Conservation (phyloP, 2,888 invertebrate species). For the Eulithis prunata region DNA sequence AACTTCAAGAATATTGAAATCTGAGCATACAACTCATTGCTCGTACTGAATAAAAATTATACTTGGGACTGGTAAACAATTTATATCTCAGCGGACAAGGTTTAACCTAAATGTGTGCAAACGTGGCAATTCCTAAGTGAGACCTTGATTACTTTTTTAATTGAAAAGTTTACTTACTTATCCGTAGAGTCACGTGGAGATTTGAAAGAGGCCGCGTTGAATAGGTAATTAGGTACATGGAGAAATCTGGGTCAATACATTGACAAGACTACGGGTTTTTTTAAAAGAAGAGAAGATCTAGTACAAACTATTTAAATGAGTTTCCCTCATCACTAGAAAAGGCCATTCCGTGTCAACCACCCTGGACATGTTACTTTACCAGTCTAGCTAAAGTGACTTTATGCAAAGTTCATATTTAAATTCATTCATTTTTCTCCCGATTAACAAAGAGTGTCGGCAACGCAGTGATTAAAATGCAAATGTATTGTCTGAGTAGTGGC, state of each 20-base stretch:
- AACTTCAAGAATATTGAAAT: too few relatives aligned
- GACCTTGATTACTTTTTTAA: too few relatives aligned
- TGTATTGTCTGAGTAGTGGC: slow-evolving; percentile 30
- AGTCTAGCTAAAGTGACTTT: slow-evolving; percentile 32
- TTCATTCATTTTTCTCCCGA: slow-evolving; percentile 50
- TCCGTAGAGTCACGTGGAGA: too few relatives aligned
- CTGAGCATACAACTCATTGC: too few relatives aligned
- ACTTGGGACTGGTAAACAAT: not conserved
- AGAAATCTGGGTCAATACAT: too few relatives aligned
- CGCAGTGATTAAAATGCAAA: slow-evolving; percentile 52
- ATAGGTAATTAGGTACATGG: not conserved
- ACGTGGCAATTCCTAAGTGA: slow-evolving; percentile 2
- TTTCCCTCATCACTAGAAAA: slow-evolving; percentile 16
- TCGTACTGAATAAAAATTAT: not conserved
- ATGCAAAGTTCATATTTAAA: slow-evolving; percentile 49
- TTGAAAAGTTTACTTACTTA: too few relatives aligned
- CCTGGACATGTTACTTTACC: slow-evolving; percentile 24
- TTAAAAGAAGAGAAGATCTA: too few relatives aligned
- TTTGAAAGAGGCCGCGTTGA: too few relatives aligned
- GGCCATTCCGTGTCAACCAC: slow-evolving; percentile 17
- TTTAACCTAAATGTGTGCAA: slow-evolving; percentile 2
- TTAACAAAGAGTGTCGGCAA: slow-evolving; percentile 41
- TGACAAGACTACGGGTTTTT: too few relatives aligned
- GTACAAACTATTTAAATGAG: slow-evolving; percentile 10
- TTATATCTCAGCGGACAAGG: not conserved